Base-by-base conservation (phyloP, 2,888 invertebrate species). In the Metacarcinus magister region DNA sequence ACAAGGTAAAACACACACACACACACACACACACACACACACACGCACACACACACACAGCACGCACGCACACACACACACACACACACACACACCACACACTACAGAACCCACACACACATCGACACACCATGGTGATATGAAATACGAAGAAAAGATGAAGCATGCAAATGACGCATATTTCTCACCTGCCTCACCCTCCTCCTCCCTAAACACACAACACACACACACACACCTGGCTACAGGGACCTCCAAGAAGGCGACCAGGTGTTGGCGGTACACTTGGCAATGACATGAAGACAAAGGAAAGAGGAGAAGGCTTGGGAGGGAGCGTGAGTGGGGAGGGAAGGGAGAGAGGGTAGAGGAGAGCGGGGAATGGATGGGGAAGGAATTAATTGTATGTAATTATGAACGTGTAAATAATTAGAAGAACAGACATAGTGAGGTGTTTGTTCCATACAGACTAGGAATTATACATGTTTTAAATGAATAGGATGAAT, bases 31-130 rank as follows among this genome's bases (percentile, higher is more conserved):
- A 32, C 82, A 82, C 82, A 82, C 82, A 32, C 82, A 82, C 82
- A 82, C 82, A 32, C 82, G 32, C 82, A 82, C 82, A 28, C 75
- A 75, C 75, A 75, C 75, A 28, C 75, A 75, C 75, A 75, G n/a
- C 75, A 28, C 75, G 28, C 75, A 75, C 75, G 4, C 75, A 75
- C 75, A 75, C 75, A 28, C 75, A 75, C 75, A 75, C 75, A 75
- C 28, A 75, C 75, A 75, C 75, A 67, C 67, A 67, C 23, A 67
- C 67, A 67, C 67, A 67, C 10, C 67, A 19, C 67, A 67, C 16
- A 67, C 4, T 19, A 67, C 67, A 67, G 10, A 67, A n/a, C 54
- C 7, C 67, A 67, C 67, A 67, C 32, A 32, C 32, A 10, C 82
- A 13, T 82, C 13, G 0, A 82, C 8, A 82, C 10, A 82, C 28